These are phyloP conservation scores for Teleogryllus oceanicus DNA, from an alignment of 2,888 invertebrate species.

Conservation along the genomic window DNA sequence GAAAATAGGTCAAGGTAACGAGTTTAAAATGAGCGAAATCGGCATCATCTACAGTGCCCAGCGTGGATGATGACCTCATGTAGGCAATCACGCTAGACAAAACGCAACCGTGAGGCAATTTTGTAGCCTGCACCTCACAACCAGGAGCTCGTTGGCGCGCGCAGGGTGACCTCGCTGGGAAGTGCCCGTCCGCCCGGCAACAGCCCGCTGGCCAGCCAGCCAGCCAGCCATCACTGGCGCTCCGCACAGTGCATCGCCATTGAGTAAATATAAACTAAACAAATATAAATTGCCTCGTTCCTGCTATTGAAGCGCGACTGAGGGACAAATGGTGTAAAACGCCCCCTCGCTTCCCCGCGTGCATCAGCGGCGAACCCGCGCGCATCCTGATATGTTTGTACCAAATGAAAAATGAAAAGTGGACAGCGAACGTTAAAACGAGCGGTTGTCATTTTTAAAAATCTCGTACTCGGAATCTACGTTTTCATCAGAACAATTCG, in stretches of 20 bases:
- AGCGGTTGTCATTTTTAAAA: neutral
- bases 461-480: neutral
- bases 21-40: neutral
- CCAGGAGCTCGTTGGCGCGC: neutral
- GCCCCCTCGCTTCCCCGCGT: neutral
- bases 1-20: too few relatives aligned
- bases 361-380: neutral
- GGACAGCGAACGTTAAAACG: neutral
- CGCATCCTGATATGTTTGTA: neutral
- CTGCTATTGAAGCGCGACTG: neutral
- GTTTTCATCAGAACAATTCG: slow-evolving; percentile 5
- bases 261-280: slow-evolving; percentile 5
- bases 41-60: neutral
- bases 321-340: neutral
- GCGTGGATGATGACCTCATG: neutral
- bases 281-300: slow-evolving; percentile 18
- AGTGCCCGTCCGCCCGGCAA: neutral
- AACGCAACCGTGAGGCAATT: neutral
- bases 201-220: neutral
- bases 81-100: neutral
- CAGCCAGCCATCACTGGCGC: neutral
- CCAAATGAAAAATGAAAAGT: slow-evolving; percentile 9
- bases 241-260: neutral
- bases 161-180: neutral
- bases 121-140: neutral